Conservation (phyloP, 2,113 vertebrate species). For the Mellivora capensis region DNA sequence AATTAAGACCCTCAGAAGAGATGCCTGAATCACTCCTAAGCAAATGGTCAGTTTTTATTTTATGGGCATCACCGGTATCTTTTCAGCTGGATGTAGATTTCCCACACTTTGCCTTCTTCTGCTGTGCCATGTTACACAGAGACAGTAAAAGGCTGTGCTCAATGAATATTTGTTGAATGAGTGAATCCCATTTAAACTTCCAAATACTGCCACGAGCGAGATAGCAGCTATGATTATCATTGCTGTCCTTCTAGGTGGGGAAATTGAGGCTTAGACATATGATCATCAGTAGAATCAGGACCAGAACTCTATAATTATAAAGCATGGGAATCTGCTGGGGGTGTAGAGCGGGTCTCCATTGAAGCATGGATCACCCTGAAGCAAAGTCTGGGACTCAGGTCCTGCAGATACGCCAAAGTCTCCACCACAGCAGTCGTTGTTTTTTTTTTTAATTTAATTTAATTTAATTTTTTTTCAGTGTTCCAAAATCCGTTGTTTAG, state of each 20-base stretch:
- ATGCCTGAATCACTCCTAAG: background rate
- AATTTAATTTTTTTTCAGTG: too few species aligned
- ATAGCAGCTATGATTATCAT: background rate
- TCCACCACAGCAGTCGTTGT: background rate
- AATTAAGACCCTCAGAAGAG: background rate
- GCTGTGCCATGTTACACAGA: background rate
- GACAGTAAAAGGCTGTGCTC: background rate
- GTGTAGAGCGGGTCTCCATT: background rate
- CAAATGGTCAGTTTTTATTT: background rate
- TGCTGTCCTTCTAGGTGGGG: background rate
- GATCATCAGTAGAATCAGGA: background rate
- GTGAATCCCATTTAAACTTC: background rate
- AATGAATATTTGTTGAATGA: background rate
- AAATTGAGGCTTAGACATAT: background rate
- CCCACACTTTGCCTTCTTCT: background rate
- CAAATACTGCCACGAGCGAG: accelerated
- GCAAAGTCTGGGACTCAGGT: background rate
- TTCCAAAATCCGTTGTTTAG: too few species aligned
- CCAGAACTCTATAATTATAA: background rate
- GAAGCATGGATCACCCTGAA: background rate
- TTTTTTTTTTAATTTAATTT: too few species aligned
- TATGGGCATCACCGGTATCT: background rate
- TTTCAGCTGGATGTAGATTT: background rate
- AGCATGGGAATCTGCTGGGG: background rate
- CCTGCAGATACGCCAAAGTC: background rate